These are phyloP conservation scores for Luidia sarsii DNA, from an alignment of 53 echinoderm and acorn worm genomes.

Conservation along the genomic window DNA sequence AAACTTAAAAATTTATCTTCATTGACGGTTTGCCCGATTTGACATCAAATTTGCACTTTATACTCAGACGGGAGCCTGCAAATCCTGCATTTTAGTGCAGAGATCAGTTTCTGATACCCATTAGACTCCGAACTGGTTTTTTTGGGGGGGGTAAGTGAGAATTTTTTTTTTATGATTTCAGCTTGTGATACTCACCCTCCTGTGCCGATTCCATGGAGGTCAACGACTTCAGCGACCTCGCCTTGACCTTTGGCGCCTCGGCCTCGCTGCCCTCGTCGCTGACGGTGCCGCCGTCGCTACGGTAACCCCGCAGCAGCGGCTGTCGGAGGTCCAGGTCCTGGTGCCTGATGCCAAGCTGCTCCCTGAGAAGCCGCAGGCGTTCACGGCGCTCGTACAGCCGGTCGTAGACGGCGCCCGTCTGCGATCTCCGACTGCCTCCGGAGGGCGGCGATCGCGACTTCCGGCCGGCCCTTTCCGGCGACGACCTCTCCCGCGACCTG, in stretches of 20 bases:
- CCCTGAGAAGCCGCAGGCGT: conserved; percentile 76
- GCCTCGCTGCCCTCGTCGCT: conserved; percentile 70
- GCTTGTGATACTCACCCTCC: conserved; percentile 74
- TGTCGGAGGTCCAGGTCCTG: conserved; percentile 43
- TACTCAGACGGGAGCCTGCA: no score
- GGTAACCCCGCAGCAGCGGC: conserved; percentile 65
- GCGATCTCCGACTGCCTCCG: conserved; percentile 25
- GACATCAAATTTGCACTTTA: no score
- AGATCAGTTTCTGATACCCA: no score
- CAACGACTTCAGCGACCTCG: conserved; percentile 80
- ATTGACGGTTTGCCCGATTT: no score
- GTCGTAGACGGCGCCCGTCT: conserved; percentile 84
- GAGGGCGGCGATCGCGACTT: conserved; percentile 68
- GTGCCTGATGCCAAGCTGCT: conserved; percentile 74
- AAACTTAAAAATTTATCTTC: no score
- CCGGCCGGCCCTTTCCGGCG: conserved; percentile 31
- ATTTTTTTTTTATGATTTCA: no score
- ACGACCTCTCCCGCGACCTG: conserved; percentile 11
- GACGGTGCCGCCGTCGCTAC: conserved; percentile 73
- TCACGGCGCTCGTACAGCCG: conserved; percentile 85
- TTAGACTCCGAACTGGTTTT: no score
- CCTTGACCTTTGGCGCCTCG: conserved; percentile 42
- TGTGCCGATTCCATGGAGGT: conserved; percentile 83
- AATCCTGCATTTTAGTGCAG: no score
- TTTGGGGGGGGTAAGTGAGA: no score